Conservation (phyloP, 2,113 vertebrate genomes). For the Macquaria australasica region DNA sequence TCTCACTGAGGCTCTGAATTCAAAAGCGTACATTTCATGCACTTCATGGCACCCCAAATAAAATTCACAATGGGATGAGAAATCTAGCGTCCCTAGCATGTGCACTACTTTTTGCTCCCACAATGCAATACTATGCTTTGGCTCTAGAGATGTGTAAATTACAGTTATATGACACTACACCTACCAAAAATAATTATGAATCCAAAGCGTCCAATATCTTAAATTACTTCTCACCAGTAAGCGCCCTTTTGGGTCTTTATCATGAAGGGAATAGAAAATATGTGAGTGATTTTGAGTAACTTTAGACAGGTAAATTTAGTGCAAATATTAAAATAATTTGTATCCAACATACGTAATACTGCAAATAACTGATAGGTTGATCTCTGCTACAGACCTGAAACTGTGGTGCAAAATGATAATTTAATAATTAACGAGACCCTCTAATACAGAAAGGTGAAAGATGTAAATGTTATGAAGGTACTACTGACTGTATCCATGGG, state of each 20-base stretch:
- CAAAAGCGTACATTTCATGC: neutral
- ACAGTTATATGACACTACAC: neutral
- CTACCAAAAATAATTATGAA: neutral
- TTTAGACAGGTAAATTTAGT: neutral
- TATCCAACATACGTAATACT: neutral
- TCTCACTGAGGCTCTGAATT: neutral
- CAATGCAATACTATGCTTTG: neutral
- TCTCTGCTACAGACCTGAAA: neutral
- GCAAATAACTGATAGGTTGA: neutral
- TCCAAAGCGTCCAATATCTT: neutral
- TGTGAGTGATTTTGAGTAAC: neutral
- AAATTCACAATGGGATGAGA: too few relatives aligned
- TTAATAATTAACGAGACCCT: neutral
- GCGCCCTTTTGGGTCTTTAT: neutral
- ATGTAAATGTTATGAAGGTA: neutral
- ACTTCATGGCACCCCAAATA: neutral
- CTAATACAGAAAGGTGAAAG: neutral
- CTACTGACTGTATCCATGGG: slow-evolving; percentile 88
- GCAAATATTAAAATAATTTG: neutral
- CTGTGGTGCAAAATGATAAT: neutral
- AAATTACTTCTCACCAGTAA: neutral
- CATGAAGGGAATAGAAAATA: neutral
- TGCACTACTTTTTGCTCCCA: neutral
- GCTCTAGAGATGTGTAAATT: neutral
- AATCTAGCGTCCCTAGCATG: neutral